Conservation (phyloP, 2,888 invertebrate genomes). For the Oxystoma pomonae region DNA sequence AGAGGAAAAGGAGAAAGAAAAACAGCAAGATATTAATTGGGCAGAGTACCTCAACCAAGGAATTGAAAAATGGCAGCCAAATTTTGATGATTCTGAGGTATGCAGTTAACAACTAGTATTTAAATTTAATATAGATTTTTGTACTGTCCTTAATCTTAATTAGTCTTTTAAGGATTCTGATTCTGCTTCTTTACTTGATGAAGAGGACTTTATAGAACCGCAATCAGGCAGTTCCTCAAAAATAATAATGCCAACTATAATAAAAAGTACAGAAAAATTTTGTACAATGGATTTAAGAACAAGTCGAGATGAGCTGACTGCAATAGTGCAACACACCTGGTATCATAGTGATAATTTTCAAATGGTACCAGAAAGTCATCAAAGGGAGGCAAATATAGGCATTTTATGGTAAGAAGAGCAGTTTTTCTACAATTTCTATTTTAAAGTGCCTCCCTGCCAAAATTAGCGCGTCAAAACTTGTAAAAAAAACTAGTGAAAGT, state of each 20-base stretch:
- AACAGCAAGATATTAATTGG: slow-evolving; percentile 48
- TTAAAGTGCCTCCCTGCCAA: no score
- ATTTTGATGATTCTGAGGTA: slow-evolving; percentile 24
- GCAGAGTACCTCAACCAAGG: slow-evolving; percentile 49
- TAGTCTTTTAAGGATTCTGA: slow-evolving; percentile 24
- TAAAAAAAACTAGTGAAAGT: no score
- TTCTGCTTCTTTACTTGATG: slow-evolving; percentile 21
- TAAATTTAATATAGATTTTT: neutral
- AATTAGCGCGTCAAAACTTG: slow-evolving; percentile 4
- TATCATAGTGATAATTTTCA: slow-evolving; percentile 33
- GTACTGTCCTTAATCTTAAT: no score
- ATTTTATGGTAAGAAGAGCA: slow-evolving; percentile 38
- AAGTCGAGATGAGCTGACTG: slow-evolving; percentile 32
- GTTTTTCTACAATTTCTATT: neutral
- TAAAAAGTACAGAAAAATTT: slow-evolving; percentile 24
- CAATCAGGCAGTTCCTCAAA: slow-evolving; percentile 6
- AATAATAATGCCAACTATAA: slow-evolving; percentile 15
- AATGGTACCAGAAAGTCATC: slow-evolving; percentile 36
- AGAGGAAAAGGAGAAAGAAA: slow-evolving; percentile 22
- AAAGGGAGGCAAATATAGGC: slow-evolving; percentile 39
- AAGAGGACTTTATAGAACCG: slow-evolving; percentile 13
- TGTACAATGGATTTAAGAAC: slow-evolving; percentile 31
- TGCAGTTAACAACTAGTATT: no score
- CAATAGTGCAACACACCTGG: slow-evolving; percentile 40
- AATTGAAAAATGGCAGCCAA: slow-evolving; percentile 35